Percentiles rank a stretch among this genome's conserved stretches.
Evolutionary conservation across 2,888 invertebrate species (phyloP).

Genomic region (Andricus curvator): DNA sequence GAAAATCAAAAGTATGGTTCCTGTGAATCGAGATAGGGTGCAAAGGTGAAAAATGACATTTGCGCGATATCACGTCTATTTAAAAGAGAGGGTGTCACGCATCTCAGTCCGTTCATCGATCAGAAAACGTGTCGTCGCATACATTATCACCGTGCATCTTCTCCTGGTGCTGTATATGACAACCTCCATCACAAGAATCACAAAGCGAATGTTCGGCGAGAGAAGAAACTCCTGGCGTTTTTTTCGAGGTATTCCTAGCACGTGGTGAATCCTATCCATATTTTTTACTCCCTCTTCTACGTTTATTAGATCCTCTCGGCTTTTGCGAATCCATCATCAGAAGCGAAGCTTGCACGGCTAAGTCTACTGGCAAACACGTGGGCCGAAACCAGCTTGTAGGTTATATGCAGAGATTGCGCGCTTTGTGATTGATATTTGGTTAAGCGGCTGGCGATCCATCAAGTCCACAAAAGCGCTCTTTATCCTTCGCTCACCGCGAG

Average conservation of each 20-base stretch:
- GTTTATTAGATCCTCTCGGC: constrained; percentile 39
- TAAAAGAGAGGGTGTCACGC: constrained; percentile 3
- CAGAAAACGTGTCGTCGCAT: constrained; percentile 74
- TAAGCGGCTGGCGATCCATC: constrained; percentile 66
- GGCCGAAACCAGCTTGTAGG: constrained; percentile 62
- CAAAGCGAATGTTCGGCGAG: constrained; percentile 9
- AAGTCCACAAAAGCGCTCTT: constrained; percentile 63
- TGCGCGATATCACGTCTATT: constrained; percentile 28
- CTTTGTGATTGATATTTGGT: constrained; percentile 69
- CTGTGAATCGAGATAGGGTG: background rate
- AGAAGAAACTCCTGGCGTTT: background rate
- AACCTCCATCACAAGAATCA: constrained; percentile 24
- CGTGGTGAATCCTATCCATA: background rate
- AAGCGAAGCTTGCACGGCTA: constrained; percentile 48
- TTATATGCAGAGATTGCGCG: constrained; percentile 64
- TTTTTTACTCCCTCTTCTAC: background rate
- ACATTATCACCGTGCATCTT: constrained; percentile 66
- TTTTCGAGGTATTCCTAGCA: constrained; percentile 8
- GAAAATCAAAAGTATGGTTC: background rate
- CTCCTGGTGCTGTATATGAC: background rate
- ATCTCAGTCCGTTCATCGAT: constrained; percentile 61
- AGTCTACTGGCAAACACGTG: constrained; percentile 64
- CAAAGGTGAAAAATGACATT: constrained; percentile 21
- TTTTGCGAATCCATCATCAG: constrained; percentile 53
- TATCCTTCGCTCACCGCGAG: constrained; percentile 58